phyloP scores from a whole-genome alignment of 2,797 vertebrate genomes.

The Staurois parvus region DNA sequence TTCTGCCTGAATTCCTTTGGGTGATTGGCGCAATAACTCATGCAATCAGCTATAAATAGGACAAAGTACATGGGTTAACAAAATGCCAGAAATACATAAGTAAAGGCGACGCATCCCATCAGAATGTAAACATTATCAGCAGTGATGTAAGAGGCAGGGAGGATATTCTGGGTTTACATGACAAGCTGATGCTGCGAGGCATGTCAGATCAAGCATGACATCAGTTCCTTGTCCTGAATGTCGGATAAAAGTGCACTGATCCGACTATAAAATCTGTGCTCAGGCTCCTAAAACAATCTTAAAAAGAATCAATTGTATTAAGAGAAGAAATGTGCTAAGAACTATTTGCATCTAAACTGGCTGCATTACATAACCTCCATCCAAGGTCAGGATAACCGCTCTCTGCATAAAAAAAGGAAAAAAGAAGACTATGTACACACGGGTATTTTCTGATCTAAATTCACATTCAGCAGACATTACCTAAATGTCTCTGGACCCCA shows the following conservation, averaged over 20 bases:
- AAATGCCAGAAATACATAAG: not conserved
- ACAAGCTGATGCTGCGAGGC: not conserved
- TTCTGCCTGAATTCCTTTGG: constrained; percentile 15
- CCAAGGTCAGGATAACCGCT: too few relatives aligned
- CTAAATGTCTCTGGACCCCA: too few relatives aligned
- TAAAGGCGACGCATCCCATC: not conserved
- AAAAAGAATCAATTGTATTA: too few relatives aligned
- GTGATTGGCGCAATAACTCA: constrained; percentile 23
- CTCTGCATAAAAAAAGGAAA: too few relatives aligned
- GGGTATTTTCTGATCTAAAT: too few relatives aligned
- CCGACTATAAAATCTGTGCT: not conserved
- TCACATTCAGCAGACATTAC: too few relatives aligned
- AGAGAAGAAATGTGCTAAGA: too few relatives aligned
- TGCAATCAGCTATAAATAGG: constrained; percentile 33
- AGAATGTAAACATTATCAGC: constrained; percentile 4
- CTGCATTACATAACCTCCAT: too few relatives aligned
- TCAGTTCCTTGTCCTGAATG: not conserved
- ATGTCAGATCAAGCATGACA: not conserved
- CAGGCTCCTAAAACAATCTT: not conserved
- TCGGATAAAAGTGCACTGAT: not conserved
- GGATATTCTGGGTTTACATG: not conserved
- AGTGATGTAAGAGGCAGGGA: constrained; percentile 1
- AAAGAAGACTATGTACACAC: too few relatives aligned
- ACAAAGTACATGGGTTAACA: not conserved
- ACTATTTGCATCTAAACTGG: too few relatives aligned